Percentiles rank a stretch among this genome's conserved stretches.
phyloP scores from a whole-genome alignment of 2,888 invertebrate genomes.

The Erannis defoliaria region DNA sequence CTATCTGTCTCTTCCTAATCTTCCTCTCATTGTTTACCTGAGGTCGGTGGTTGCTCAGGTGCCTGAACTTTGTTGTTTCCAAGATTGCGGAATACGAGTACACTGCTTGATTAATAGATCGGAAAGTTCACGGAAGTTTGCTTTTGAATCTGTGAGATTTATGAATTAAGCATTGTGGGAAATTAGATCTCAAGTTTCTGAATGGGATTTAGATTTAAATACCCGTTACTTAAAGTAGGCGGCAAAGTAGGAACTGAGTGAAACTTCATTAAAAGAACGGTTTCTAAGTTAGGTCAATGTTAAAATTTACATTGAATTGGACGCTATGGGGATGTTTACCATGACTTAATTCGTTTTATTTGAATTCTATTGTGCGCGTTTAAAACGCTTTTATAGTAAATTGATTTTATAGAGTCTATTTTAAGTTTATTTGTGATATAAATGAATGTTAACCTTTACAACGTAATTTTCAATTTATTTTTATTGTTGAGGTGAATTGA shows the following conservation, averaged over 20 bases:
- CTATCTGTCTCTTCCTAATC: constrained; percentile 1
- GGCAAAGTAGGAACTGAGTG: background rate
- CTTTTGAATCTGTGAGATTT: constrained; percentile 29
- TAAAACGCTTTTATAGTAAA: no score
- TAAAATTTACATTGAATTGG: no score
- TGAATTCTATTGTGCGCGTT: no score
- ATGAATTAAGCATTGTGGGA: constrained; percentile 10
- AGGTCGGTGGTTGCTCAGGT: constrained; percentile 34
- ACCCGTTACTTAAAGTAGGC: background rate
- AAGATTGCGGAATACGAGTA: constrained; percentile 32
- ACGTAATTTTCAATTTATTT: no score
- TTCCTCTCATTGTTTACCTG: constrained; percentile 20
- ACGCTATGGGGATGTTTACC: no score
- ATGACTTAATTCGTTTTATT: no score
- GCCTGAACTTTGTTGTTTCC: constrained; percentile 35
- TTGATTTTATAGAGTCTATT: no score
- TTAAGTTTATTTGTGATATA: no score
- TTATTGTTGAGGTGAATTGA: no score
- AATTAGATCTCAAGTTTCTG: constrained; percentile 2
- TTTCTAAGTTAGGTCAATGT: background rate
- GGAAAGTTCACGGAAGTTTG: constrained; percentile 22
- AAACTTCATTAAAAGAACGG: background rate
- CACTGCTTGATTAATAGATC: constrained; percentile 37
- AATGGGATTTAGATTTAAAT: constrained; percentile 9
- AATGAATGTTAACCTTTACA: no score